These are phyloP conservation scores for Zygothrica quintamaculata DNA, from an alignment of 2,888 invertebrate genomes.

Conservation along the genomic window DNA sequence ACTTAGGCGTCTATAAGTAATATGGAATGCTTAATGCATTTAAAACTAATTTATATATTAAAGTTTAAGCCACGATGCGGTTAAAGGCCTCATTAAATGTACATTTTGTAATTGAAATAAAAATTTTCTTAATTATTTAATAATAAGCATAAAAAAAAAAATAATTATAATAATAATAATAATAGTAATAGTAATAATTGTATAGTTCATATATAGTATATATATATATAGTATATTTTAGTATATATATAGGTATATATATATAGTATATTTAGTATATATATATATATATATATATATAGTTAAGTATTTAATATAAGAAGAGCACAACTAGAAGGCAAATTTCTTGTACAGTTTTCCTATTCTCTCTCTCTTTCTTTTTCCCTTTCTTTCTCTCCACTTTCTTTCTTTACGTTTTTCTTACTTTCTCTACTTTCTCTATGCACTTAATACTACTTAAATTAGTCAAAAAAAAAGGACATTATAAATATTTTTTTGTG, in stretches of 20 bases:
- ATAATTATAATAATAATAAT: slow-evolving; percentile 4
- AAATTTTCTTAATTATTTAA: slow-evolving; percentile 16
- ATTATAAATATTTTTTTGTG: background rate
- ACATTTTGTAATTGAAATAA: slow-evolving; percentile 56
- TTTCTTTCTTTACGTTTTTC: slow-evolving; percentile 10
- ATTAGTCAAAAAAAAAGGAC: slow-evolving; percentile 24
- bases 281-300: slow-evolving; percentile 12
- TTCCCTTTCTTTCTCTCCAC: slow-evolving; percentile 6
- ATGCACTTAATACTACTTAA: slow-evolving; percentile 13
- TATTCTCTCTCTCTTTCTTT: slow-evolving; percentile 17
- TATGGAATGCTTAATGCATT: slow-evolving; percentile 47
- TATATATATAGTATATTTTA: slow-evolving; percentile 35
- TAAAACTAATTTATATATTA: slow-evolving; percentile 39
- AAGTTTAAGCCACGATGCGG: slow-evolving; percentile 83
- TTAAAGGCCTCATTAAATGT: slow-evolving; percentile 82
- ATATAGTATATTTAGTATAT: slow-evolving; percentile 14
- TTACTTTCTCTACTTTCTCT: slow-evolving; percentile 28
- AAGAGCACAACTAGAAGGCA: slow-evolving; percentile 61
- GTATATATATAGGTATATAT: slow-evolving; percentile 31
- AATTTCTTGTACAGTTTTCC: slow-evolving; percentile 39
- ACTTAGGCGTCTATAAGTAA: slow-evolving; percentile 46
- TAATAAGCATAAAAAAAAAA: background rate
- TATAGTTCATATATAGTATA: slow-evolving; percentile 25
- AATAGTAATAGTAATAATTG: slow-evolving; percentile 9
- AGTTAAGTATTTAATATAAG: slow-evolving; percentile 14